phyloP scores from a whole-genome alignment of 2,797 vertebrate species.

The Delichon dasypus region DNA sequence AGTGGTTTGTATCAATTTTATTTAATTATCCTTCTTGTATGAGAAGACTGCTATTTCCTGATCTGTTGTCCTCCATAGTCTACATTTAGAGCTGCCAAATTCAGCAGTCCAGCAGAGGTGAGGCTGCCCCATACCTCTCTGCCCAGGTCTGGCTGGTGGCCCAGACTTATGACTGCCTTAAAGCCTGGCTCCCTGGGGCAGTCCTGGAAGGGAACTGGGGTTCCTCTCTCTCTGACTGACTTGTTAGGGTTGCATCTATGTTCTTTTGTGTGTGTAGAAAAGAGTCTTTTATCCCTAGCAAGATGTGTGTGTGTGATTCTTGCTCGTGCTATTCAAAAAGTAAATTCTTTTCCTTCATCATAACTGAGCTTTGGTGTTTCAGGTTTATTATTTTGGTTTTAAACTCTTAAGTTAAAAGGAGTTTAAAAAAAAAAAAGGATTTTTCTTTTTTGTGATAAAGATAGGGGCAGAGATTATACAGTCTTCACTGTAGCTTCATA shows the following conservation, averaged over 20 bases:
- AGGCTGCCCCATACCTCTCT: fast-evolving
- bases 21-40: neutral
- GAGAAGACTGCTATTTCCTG: neutral
- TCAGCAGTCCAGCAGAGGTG: neutral
- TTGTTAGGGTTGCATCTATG: neutral
- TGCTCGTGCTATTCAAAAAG: neutral
- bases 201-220: neutral
- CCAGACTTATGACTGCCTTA: neutral
- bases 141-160: neutral
- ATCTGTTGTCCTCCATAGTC: neutral
- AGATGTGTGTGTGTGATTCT: neutral
- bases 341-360: neutral
- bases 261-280: neutral
- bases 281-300: neutral
- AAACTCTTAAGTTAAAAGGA: neutral
- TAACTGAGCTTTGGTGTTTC: neutral
- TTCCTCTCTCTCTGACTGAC: neutral
- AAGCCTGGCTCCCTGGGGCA: neutral
- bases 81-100: neutral
- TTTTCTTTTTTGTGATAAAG: neutral
- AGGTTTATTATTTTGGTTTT: neutral
- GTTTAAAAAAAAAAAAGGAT: neutral
- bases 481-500: neutral
- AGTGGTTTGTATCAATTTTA: slow-evolving; percentile 78
- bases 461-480: neutral